Conservation (phyloP, 2,888 invertebrate species). For the Ectemnius cavifrons region DNA sequence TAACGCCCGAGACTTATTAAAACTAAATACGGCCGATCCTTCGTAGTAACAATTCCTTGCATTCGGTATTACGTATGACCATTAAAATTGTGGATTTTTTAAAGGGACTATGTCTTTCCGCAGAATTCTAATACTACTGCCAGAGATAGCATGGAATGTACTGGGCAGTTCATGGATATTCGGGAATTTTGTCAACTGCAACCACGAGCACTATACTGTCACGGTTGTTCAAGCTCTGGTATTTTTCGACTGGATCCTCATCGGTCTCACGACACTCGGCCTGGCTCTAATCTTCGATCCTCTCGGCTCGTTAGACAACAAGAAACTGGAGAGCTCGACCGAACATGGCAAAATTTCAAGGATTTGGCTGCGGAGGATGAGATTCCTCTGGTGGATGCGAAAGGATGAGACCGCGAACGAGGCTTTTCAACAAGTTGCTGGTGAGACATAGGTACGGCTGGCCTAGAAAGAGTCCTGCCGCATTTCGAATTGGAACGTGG, state of each 20-base stretch:
- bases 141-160: constrained; percentile 88
- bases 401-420: constrained; percentile 88
- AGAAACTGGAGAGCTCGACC: constrained; percentile 80
- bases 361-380: constrained; percentile 86
- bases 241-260: constrained; percentile 89
- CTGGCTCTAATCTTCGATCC: constrained; percentile 91
- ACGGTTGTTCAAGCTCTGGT: constrained; percentile 88
- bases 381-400: constrained; percentile 86
- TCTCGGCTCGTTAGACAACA: constrained; percentile 80
- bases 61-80: too few relatives aligned
- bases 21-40: background rate
- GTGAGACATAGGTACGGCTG: constrained; percentile 79
- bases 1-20: background rate
- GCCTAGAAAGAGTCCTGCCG: constrained; percentile 55
- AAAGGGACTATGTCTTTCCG: too few relatives aligned
- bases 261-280: constrained; percentile 86
- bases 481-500: constrained; percentile 40
- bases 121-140: constrained; percentile 86
- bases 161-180: constrained; percentile 92
- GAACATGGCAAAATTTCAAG: constrained; percentile 86
- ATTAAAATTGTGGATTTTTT: too few relatives aligned
- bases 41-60: too few relatives aligned
- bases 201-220: constrained; percentile 84
- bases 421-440: constrained; percentile 89
- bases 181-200: constrained; percentile 84